Percentiles rank a stretch among this genome's conserved stretches.
Conservation (phyloP, 2,797 vertebrate genomes). For the Glossophaga mutica region DNA sequence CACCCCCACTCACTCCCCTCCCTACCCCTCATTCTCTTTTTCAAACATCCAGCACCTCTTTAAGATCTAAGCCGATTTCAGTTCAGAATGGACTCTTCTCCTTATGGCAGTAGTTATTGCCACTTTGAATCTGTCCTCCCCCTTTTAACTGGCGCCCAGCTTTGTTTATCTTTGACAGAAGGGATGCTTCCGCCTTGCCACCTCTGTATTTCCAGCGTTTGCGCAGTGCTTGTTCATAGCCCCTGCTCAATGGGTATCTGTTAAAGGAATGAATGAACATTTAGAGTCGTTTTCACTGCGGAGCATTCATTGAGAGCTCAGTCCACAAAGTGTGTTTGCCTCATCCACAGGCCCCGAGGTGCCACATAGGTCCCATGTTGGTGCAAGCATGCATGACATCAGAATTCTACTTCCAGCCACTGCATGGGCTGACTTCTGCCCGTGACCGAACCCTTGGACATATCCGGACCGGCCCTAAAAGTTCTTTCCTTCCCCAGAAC, state of each 20-base stretch:
- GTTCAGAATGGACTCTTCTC: background rate
- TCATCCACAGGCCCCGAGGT: background rate
- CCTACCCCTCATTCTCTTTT: background rate
- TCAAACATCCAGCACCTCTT: background rate
- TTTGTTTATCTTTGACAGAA: background rate
- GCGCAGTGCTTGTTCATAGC: background rate
- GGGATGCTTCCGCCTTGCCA: background rate
- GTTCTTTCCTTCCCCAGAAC: background rate
- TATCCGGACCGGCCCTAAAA: background rate
- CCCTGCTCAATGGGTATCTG: background rate
- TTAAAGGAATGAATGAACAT: background rate
- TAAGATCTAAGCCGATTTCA: background rate
- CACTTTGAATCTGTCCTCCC: background rate
- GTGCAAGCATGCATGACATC: rapidly evolving
- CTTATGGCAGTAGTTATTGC: background rate
- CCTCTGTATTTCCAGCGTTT: background rate
- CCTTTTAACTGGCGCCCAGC: background rate
- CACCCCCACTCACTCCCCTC: background rate
- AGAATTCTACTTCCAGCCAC: background rate
- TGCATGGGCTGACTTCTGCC: background rate
- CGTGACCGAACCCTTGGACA: background rate
- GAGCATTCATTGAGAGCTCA: background rate
- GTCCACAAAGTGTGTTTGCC: background rate
- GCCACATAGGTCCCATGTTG: background rate
- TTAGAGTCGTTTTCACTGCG: background rate